Base-by-base conservation (phyloP, 2,113 vertebrate genomes). In the Hystrix cristata region DNA sequence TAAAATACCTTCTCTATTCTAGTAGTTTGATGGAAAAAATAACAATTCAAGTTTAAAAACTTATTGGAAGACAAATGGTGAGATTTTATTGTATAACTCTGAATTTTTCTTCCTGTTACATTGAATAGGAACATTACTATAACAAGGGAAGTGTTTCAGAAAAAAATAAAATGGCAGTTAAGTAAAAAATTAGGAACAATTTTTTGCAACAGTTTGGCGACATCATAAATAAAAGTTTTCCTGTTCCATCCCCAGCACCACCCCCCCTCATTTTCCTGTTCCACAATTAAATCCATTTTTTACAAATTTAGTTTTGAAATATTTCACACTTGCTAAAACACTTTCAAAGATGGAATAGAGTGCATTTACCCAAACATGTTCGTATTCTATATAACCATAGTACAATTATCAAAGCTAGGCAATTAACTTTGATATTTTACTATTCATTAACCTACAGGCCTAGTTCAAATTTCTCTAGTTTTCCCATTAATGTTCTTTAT, bases 11-110 rank as follows among this genome's bases (percentile, higher is more conserved):
- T 62, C 11, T 78, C 51, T 95, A 14, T 55, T 11, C 16, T 79
- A 46, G 2, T 85, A 16, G 21, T 62, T 87, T 93, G 38, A 31
- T 89, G 53, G 59, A 38, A 86, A 86, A 57, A 90, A 64, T 80
- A 69, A 78, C 1, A 65, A 60, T 64, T 94, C 3, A 79, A 93
- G 8, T 94, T 86, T 88, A 69, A 87, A 95, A 87, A 95, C 29
- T 60, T 72, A 71, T 59, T 71, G 16, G 48, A 87, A 90, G 67
- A 94, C 31, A 27, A 87, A 74, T 60, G 6, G 11, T 83, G 29
- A 93, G 13, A 94, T 64, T 71, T 96, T 78, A 72, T 74, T 62
- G 6, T 5, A 21, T 83, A 74, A 62, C n/a, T 87, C 23, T 83
- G 89, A 78, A 53, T 87, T 86, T 43, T 95, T 71, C n/a, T 92